These are phyloP conservation scores for Zelleria hepariella DNA, from an alignment of 2,888 invertebrate species.

Conservation along the genomic window DNA sequence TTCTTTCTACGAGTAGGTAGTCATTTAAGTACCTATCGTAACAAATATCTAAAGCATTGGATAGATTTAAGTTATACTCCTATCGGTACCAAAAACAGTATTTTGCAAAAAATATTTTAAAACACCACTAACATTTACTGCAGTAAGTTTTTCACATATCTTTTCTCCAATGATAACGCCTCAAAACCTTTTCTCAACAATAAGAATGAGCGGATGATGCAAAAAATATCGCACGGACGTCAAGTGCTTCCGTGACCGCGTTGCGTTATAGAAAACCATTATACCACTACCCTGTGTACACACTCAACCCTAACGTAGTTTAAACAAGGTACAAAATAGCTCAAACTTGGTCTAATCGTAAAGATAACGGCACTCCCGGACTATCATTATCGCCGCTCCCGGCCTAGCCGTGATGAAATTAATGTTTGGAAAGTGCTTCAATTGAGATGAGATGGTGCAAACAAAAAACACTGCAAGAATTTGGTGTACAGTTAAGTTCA, in stretches of 20 bases:
- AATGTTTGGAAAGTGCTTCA: background rate
- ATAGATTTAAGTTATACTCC: no score
- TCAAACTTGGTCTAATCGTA: background rate
- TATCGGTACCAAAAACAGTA: no score
- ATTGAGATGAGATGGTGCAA: background rate
- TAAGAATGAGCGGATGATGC: slow-evolving; percentile 7
- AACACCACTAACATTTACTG: no score
- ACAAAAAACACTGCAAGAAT: background rate
- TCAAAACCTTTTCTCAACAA: slow-evolving; percentile 4
- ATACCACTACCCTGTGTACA: background rate
- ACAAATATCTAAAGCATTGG: no score
- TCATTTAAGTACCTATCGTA: no score
- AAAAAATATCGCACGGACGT: slow-evolving; percentile 10
- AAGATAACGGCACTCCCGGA: background rate
- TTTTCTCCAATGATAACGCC: background rate
- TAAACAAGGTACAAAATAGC: background rate
- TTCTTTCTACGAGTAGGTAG: no score
- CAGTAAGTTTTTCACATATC: background rate
- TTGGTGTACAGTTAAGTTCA: background rate
- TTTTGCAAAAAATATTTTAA: no score
- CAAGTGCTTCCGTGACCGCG: background rate
- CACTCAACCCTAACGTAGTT: background rate
- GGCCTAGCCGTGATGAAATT: background rate
- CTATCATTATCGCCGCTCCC: background rate
- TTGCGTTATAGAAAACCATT: background rate